Conservation (phyloP, 2,888 invertebrate genomes). For the Microctonus brassicae region DNA sequence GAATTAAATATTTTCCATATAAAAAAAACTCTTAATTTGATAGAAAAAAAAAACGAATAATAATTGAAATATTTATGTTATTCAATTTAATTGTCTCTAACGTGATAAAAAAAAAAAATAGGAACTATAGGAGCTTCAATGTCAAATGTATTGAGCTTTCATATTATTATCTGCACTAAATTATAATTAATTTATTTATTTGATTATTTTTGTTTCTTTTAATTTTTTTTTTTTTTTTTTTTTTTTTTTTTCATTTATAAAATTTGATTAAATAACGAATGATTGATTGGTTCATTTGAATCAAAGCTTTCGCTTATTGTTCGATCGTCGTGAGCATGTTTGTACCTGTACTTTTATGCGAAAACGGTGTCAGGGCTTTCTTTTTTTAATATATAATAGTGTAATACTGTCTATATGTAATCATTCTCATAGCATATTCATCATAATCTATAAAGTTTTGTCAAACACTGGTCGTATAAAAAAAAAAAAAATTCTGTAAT, state of each 20-base stretch:
- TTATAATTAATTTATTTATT: not conserved
- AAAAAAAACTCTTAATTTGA: too few species aligned
- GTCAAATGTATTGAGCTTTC: constrained; percentile 33
- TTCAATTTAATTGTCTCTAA: not conserved
- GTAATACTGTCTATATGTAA: not conserved
- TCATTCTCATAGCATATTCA: not conserved
- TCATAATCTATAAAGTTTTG: not conserved
- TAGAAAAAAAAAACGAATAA: too few species aligned
- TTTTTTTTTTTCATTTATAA: not conserved
- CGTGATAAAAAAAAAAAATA: not conserved
- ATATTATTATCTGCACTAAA: not conserved
- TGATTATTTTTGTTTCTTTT: not conserved
- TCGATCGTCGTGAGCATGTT: constrained; percentile 12
- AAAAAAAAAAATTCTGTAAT: not conserved
- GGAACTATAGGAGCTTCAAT: constrained; percentile 5
- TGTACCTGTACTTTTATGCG: constrained; percentile 8
- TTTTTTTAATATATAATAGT: not conserved
- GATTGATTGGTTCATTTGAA: not conserved
- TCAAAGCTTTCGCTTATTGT: constrained; percentile 12
- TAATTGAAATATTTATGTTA: not conserved
- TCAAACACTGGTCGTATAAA: constrained; percentile 10
- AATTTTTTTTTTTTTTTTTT: not conserved
- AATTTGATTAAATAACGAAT: not conserved
- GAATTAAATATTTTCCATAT: too few species aligned
- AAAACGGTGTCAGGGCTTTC: constrained; percentile 12